These are phyloP conservation scores for Uropsilus gracilis DNA, from an alignment of 2,113 vertebrate genomes.

Conservation along the genomic window DNA sequence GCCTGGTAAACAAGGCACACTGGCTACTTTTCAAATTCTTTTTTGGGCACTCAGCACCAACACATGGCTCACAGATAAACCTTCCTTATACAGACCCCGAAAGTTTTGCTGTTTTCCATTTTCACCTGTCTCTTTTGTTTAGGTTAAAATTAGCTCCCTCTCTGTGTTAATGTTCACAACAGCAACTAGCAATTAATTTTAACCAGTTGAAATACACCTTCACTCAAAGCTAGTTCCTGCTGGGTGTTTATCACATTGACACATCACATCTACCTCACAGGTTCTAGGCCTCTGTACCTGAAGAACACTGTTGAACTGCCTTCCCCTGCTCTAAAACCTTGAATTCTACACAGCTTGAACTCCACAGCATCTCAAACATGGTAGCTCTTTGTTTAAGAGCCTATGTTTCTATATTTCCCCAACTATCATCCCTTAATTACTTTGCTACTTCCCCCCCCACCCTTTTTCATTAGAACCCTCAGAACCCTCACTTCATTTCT, in stretches of 20 bases:
- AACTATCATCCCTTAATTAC: too few species aligned
- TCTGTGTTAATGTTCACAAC: slow-evolving; percentile 72
- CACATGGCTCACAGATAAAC: background rate
- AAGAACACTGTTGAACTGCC: background rate
- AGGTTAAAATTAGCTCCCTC: slow-evolving; percentile 51
- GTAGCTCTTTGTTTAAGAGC: background rate
- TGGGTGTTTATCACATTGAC: slow-evolving; percentile 48
- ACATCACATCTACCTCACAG: slow-evolving; percentile 40
- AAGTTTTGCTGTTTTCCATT: slow-evolving; percentile 55
- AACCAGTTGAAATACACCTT: slow-evolving; percentile 66
- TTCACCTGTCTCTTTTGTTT: slow-evolving; percentile 65
- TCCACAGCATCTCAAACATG: background rate
- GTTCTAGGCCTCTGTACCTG: slow-evolving; percentile 42
- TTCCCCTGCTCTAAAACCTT: background rate
- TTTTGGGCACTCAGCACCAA: background rate
- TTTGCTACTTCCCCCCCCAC: too few species aligned
- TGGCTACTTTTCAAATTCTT: background rate
- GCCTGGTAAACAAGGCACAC: background rate
- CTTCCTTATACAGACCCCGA: background rate
- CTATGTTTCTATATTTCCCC: too few species aligned
- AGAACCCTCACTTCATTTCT: too few species aligned
- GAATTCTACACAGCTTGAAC: background rate
- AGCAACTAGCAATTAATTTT: slow-evolving; percentile 72
- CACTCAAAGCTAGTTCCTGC: slow-evolving; percentile 69
- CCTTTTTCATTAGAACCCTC: too few species aligned